phyloP scores from a whole-genome alignment of 2,113 vertebrate species.

The Callorhinus ursinus region DNA sequence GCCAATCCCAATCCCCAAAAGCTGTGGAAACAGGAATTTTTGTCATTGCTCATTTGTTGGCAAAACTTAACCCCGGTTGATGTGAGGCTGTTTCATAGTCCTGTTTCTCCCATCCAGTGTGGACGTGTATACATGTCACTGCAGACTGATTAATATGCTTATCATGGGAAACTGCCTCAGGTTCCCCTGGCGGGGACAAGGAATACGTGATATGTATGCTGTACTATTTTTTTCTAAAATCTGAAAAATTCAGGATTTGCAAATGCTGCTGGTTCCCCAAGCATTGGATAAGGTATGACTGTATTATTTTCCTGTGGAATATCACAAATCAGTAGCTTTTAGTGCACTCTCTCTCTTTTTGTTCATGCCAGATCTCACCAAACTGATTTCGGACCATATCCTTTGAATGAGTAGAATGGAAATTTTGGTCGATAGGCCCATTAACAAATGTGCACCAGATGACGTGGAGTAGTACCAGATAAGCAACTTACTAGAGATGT shows the following conservation, averaged over 20 bases:
- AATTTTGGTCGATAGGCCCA: neutral
- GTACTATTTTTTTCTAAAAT: neutral
- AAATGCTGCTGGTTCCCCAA: neutral
- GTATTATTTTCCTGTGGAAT: neutral
- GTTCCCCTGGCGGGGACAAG: neutral
- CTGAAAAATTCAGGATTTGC: neutral
- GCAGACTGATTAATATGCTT: neutral
- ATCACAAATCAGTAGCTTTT: neutral
- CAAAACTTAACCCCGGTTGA: neutral
- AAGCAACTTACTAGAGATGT: neutral
- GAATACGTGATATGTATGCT: neutral
- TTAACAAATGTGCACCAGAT: neutral
- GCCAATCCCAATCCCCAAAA: neutral
- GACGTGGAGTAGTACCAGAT: neutral
- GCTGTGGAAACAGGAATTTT: neutral
- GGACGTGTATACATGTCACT: neutral
- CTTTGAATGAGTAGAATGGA: conserved; percentile 81
- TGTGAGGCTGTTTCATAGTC: neutral
- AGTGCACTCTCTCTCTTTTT: neutral
- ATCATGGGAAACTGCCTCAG: neutral
- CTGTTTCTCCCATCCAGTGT: neutral
- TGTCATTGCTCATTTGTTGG: neutral
- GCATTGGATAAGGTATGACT: neutral
- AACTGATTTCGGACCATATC: conserved; percentile 93
- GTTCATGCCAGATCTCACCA: conserved; percentile 84